Evolutionary conservation across 1,140 invertebrate species (phyloP), one percentile per base, ranked within the genome.

Genomic region (Ceratoteleas bidentatus): DNA sequence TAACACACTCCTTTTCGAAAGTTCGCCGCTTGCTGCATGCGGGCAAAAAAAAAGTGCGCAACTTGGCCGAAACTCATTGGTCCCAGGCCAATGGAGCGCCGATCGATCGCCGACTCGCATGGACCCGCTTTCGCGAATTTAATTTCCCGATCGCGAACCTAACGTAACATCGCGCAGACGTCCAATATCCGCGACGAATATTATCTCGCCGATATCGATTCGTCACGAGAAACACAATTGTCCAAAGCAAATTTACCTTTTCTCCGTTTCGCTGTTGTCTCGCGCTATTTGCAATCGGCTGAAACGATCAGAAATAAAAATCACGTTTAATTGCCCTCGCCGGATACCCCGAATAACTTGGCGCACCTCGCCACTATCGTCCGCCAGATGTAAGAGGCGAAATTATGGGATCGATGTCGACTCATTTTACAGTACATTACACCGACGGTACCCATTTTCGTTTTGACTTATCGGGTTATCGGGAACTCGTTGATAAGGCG

Each of bases 21-120:
- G 70, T 57, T 65, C 53, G 47, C 54, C 32, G 32, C 53, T 47
- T 47, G 34, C 45, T 57, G 45, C 34, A 74, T 43, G 52, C 61
- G 34, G 45, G 33, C n/a, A 75, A 75, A 75, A 62, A 75, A 62
- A 62, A 47, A 56, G 56, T 56, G 47, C 33, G 36, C 15, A 47
- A 76, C 64, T 76, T 68, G 50, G 73, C 33, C 64, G 56, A 69
- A 47, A 68, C 58, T 69, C 60, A 77, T 69, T 69, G 65, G 73
- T 61, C 73, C 50, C 49, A 62, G 57, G 64, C 58, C 64, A 76
- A 76, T 61, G 13, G 45, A 58, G 13, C 14, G 10, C 16, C 56
- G 57, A 68, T 76, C 64, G 73, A 76, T 76, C 73, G 62, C 52
- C 64, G 62, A n/a, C n/a, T n/a, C n/a, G n/a, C n/a, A n/a, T n/a